Conservation (phyloP, 2,888 invertebrate genomes). For the Marasmarcha lunaedactyla region DNA sequence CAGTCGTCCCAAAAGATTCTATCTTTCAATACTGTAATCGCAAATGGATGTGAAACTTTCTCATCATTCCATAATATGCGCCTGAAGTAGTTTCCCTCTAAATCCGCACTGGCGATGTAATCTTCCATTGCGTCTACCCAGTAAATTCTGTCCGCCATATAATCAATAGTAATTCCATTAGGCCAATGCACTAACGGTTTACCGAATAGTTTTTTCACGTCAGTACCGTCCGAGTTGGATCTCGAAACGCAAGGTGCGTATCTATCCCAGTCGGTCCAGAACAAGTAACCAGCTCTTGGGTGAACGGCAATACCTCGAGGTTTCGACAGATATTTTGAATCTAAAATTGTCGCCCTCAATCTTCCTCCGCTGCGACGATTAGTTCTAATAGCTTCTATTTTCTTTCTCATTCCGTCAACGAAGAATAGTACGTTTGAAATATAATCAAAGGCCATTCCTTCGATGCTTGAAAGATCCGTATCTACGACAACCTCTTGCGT, state of each 20-base stretch:
- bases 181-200: conserved; percentile 84
- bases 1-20: conserved; percentile 93
- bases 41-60: conserved; percentile 85
- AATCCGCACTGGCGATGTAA: conserved; percentile 82
- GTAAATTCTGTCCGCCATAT: conserved; percentile 83
- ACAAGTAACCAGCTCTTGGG: conserved; percentile 81
- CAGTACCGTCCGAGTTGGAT: conserved; percentile 82
- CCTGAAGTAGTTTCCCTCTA: conserved; percentile 77
- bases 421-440: conserved; percentile 88
- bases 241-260: conserved; percentile 82
- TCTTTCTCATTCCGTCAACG: conserved; percentile 82
- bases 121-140: conserved; percentile 90
- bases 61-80: conserved; percentile 75
- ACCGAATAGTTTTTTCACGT: conserved; percentile 74
- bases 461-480: conserved; percentile 81
- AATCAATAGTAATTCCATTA: conserved; percentile 88
- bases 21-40: conserved; percentile 87
- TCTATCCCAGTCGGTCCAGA: conserved; percentile 91
- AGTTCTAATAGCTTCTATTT: conserved; percentile 85
- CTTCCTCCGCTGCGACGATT: conserved; percentile 69
- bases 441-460: conserved; percentile 93
- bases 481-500: conserved; percentile 79
- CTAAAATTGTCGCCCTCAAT: conserved; percentile 83
- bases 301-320: conserved; percentile 88
- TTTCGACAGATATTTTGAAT: conserved; percentile 73